Percentiles rank a stretch among this genome's conserved stretches.
phyloP scores from a whole-genome alignment of 30 jellyfish, hydroid and myxozoan genomes.

The Turritopsis dohrnii region DNA sequence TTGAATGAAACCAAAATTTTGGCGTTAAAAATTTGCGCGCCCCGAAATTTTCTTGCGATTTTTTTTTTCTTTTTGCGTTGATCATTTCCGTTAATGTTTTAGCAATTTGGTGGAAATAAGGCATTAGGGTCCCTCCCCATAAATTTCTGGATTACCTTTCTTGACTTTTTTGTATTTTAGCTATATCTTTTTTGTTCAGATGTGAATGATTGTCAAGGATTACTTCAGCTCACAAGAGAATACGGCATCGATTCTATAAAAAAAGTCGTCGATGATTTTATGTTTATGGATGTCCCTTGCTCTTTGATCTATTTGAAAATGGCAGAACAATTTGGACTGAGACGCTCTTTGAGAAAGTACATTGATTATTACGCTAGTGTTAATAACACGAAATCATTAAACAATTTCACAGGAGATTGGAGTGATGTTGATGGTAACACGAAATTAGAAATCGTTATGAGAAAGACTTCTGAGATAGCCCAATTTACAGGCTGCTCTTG shows the following conservation, averaged over 20 bases:
- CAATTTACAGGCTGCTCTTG: not conserved
- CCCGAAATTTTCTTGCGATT: too few relatives aligned
- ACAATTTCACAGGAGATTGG: not conserved
- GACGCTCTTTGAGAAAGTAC: not conserved
- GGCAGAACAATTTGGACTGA: not conserved
- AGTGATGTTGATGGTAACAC: not conserved
- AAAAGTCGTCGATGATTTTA: not conserved
- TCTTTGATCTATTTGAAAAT: not conserved
- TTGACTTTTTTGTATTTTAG: not conserved
- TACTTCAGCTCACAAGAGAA: not conserved
- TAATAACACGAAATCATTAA: not conserved
- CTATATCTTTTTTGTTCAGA: not conserved
- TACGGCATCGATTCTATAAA: not conserved
- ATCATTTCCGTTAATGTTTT: too few relatives aligned
- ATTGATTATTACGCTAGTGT: not conserved
- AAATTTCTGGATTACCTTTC: too few relatives aligned
- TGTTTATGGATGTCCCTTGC: not conserved
- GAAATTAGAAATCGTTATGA: not conserved
- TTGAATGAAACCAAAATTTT: too few relatives aligned
- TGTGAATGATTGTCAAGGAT: not conserved
- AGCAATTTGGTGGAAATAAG: too few relatives aligned
- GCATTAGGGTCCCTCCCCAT: too few relatives aligned
- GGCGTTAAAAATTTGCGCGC: too few relatives aligned
- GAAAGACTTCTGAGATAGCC: not conserved
- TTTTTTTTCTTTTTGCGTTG: too few relatives aligned